Evolutionary conservation across 2,113 vertebrate genomes (phyloP), one percentile per base, ranked within the genome.

Genomic region (Rhineura floridana): DNA sequence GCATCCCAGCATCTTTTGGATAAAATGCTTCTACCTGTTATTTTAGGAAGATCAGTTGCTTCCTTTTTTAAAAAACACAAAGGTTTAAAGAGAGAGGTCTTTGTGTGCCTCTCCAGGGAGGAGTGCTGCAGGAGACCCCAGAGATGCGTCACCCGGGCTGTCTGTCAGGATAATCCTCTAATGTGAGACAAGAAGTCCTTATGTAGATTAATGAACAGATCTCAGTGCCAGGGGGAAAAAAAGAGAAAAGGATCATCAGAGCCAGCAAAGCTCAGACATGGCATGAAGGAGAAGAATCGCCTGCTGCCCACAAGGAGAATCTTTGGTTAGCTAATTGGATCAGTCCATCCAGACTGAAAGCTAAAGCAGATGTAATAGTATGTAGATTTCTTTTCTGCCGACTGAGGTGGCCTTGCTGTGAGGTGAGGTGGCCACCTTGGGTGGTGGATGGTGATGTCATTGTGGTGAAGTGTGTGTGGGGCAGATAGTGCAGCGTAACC

Each of bases 31-130:
- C 6, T 0, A 0, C 8, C 28, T 65, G 12, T 78, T 88, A 82
- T 87, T 92, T 88, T 92, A 21, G 0, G 1, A 17, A 86, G 92
- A 92, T 93, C 65, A 44, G n/a, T 77, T 10, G n/a, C 63, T 50
- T 50, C 48, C 1, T 44, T 85, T 89, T 77, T 5, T 0, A 33
- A 87, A 0, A 0, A 33, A 78, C 78, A 36, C n/a, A n/a, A n/a
- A n/a, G n/a, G 55, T 59, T 5, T 81, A 87, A 59, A 52, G 0
- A 9, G 42, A 63, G n/a, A 12, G 0, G 17, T 70, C 15, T 81
- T 82, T 73, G 12, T 82, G 25, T 63, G 21, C 23, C 84, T 65
- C 0, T 0, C 0, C 39, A 7, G 70, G 23, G n/a, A 73, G 6
- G 17, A 59, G 17, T 59, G 15, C 15, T 42, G 50, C 28, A 80